phyloP scores from a whole-genome alignment of 2,797 vertebrate genomes.

The Malurus splendens region DNA sequence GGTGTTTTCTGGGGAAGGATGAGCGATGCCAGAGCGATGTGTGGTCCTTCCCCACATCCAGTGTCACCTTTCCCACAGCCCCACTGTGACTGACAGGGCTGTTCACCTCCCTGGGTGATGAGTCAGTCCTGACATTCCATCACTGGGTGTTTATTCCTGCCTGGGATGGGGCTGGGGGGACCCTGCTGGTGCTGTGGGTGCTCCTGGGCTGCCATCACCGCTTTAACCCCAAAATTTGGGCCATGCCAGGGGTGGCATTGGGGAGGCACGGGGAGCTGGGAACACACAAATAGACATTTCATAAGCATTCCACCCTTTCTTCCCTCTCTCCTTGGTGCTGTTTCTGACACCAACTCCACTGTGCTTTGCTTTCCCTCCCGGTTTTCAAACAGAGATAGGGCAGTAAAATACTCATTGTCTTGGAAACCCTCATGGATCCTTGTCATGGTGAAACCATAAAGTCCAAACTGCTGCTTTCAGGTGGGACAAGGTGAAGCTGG shows the following conservation, averaged over 20 bases:
- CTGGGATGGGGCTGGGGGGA: slow-evolving; percentile 41
- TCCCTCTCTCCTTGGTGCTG: background rate
- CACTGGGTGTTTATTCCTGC: slow-evolving; percentile 72
- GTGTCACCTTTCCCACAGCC: background rate
- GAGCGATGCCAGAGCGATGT: fast-evolving
- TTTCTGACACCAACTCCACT: background rate
- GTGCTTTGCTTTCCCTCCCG: background rate
- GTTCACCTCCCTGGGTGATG: slow-evolving; percentile 11
- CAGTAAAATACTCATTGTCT: background rate
- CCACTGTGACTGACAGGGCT: fast-evolving
- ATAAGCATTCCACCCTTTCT: background rate
- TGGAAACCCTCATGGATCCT: background rate
- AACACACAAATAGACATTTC: background rate
- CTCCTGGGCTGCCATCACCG: background rate
- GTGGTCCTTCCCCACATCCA: background rate
- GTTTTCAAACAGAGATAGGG: background rate
- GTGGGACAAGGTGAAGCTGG: background rate
- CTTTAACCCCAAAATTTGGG: background rate
- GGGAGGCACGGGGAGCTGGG: background rate
- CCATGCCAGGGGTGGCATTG: background rate
- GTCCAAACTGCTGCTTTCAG: background rate
- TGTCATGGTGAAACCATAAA: background rate
- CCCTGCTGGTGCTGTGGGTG: background rate
- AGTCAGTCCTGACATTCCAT: slow-evolving; percentile 71
- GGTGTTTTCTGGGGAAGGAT: fast-evolving